Percentiles rank a stretch among this genome's conserved stretches.
Conservation (phyloP, 2,797 vertebrate species). For the Spinus pinus region DNA sequence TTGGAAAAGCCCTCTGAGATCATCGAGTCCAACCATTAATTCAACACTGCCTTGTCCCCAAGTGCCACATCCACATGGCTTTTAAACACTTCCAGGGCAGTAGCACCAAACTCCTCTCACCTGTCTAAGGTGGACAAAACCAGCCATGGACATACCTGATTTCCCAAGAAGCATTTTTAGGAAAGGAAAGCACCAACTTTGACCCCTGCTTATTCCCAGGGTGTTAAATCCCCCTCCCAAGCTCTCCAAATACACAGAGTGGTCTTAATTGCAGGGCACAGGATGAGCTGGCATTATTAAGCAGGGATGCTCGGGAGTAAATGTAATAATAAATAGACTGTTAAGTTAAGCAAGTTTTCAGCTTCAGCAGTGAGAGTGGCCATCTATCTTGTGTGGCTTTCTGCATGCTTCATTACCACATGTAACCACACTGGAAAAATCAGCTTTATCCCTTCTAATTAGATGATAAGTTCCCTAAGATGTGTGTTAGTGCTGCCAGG, state of each 20-base stretch:
- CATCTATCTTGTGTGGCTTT: conserved; percentile 75
- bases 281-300: conserved; percentile 60
- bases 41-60: background rate
- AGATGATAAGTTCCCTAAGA: conserved; percentile 72
- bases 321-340: conserved; percentile 81
- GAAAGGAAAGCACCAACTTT: background rate
- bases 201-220: background rate
- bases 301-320: conserved; percentile 58
- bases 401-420: conserved; percentile 78
- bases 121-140: background rate
- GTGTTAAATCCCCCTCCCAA: background rate
- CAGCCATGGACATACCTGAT: rapidly evolving
- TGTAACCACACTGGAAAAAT: conserved; percentile 73
- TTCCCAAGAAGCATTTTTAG: rapidly evolving
- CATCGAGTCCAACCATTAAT: rapidly evolving
- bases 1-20: background rate
- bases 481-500: conserved; percentile 1
- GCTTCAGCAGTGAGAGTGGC: conserved; percentile 72
- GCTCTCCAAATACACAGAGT: background rate
- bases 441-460: conserved; percentile 74
- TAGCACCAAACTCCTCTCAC: rapidly evolving
- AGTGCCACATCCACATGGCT: rapidly evolving
- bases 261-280: conserved; percentile 65
- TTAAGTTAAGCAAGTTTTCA: conserved; percentile 80
- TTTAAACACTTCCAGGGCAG: background rate